Base-by-base conservation (phyloP, 2,888 invertebrate species). In the Clitarchus hookeri region DNA sequence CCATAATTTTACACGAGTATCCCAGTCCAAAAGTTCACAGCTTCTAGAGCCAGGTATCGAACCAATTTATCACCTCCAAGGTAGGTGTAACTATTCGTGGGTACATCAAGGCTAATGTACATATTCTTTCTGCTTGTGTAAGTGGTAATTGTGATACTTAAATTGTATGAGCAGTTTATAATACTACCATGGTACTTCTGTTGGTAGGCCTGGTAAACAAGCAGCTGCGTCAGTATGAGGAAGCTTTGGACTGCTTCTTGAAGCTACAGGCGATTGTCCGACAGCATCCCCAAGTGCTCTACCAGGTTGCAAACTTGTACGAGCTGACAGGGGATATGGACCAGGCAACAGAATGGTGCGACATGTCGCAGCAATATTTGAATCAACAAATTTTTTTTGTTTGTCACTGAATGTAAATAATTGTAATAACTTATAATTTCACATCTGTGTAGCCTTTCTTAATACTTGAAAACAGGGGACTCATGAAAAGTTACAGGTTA, bases 191-290 rank as follows among this genome's bases (percentile, higher is more conserved):
- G n/a, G 8, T 65, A 53, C 53, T 16, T 53, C 6, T 44, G n/a
- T 83, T 54, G 26, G 27, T 89, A 95, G 95, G 96, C 85, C 91
- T 97, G 87, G 94, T 95, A 82, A 94, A 95, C 89, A 96, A 96
- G 90, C 93, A 93, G 87, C 93, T 95, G 89, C 94, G 94, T 25
- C 94, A 95, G 89, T 94, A 94, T 87, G 95, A 96, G 85, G 95
- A 96, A 89, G 95, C 97, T 8, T 92, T 97, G 85, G 95, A 96
- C 88, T 95, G 95, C 89, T 97, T 97, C 90, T 94, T 95, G 92
- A 96, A 97, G 91, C 93, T 97, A 84, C 95, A 95, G 90, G 93
- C 94, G 85, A 94, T 95, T 87, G 92, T 95, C 53, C 92, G 94
- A 87, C 94, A 95, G 90, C 94, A 96, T 89, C 95, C 97, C 83